Conservation (phyloP, 2,113 vertebrate genomes). For the Copsychus sechellarum region DNA sequence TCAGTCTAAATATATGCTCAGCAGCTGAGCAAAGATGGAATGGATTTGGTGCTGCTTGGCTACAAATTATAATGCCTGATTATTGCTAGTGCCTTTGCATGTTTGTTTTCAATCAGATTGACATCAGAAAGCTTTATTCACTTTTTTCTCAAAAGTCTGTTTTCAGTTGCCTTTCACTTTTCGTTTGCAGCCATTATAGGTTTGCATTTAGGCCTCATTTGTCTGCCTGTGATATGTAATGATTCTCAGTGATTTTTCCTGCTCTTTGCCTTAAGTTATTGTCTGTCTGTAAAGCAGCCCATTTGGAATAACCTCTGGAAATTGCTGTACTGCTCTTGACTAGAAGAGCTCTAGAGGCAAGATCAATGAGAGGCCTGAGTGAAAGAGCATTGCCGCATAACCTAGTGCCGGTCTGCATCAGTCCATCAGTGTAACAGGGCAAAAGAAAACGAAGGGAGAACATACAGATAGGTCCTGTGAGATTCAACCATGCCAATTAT, state of each 20-base stretch:
- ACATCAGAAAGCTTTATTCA: slow-evolving; percentile 51
- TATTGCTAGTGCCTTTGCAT: slow-evolving; percentile 9
- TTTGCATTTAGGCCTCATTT: slow-evolving; percentile 21
- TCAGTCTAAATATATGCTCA: slow-evolving; percentile 25
- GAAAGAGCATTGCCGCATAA: not conserved
- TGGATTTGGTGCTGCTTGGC: slow-evolving; percentile 30
- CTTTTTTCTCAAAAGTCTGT: slow-evolving; percentile 38
- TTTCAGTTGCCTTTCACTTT: slow-evolving; percentile 53
- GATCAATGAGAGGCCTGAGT: not conserved
- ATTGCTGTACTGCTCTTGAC: not conserved
- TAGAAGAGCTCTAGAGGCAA: not conserved
- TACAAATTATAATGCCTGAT: slow-evolving; percentile 12
- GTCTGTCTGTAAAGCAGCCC: slow-evolving; percentile 2
- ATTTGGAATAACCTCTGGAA: slow-evolving; percentile 39
- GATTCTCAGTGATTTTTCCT: not conserved
- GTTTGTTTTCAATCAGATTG: slow-evolving; percentile 51
- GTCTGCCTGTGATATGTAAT: not conserved
- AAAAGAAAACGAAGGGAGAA: not conserved
- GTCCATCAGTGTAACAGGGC: not conserved
- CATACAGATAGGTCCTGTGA: not conserved
- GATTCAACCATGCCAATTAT: not conserved
- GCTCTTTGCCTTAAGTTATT: slow-evolving; percentile 1
- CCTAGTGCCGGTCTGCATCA: not conserved
- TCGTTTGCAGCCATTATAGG: not conserved
- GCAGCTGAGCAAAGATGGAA: slow-evolving; percentile 34